Percentiles rank a stretch among this genome's conserved stretches.
Evolutionary conservation across 1,140 invertebrate species (phyloP).

Genomic region (Drosophila ohnishii): DNA sequence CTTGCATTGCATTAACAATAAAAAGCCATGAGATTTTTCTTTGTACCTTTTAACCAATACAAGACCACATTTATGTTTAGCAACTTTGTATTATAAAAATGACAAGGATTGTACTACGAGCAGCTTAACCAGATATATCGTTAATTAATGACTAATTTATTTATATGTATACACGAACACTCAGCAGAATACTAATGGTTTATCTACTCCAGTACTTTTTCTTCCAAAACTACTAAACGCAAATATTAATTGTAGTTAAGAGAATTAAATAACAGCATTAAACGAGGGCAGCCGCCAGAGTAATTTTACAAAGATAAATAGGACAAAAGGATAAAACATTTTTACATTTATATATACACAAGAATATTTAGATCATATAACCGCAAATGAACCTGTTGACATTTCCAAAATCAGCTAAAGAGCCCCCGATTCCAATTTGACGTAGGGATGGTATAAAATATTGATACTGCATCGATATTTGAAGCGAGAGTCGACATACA

Average conservation of each 20-base stretch:
- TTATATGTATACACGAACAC: slow-evolving; percentile 34
- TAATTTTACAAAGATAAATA: slow-evolving; percentile 40
- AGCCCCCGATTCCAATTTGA: slow-evolving; percentile 23
- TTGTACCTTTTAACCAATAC: slow-evolving; percentile 64
- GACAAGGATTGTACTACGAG: slow-evolving; percentile 61
- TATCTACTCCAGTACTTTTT: slow-evolving; percentile 54
- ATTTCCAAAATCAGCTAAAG: slow-evolving; percentile 43
- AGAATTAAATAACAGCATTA: slow-evolving; percentile 33
- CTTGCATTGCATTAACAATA: slow-evolving; percentile 18
- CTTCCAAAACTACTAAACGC: slow-evolving; percentile 53
- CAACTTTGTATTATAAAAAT: slow-evolving; percentile 47
- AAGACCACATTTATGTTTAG: slow-evolving; percentile 45
- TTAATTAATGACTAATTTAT: slow-evolving; percentile 78
- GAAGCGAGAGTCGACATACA: background rate
- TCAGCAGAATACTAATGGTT: slow-evolving; percentile 49
- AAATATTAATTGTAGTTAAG: slow-evolving; percentile 42
- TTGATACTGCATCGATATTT: background rate
- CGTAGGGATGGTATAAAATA: background rate
- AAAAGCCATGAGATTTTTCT: slow-evolving; percentile 69
- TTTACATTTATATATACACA: slow-evolving; percentile 66
- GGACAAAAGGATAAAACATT: slow-evolving; percentile 30
- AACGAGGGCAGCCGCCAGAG: slow-evolving; percentile 38
- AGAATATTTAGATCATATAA: slow-evolving; percentile 42
- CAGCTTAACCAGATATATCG: slow-evolving; percentile 58
- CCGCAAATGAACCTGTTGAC: slow-evolving; percentile 39